Evolutionary conservation across 2,888 invertebrate genomes (phyloP).

Genomic region (Blera fallax): DNA sequence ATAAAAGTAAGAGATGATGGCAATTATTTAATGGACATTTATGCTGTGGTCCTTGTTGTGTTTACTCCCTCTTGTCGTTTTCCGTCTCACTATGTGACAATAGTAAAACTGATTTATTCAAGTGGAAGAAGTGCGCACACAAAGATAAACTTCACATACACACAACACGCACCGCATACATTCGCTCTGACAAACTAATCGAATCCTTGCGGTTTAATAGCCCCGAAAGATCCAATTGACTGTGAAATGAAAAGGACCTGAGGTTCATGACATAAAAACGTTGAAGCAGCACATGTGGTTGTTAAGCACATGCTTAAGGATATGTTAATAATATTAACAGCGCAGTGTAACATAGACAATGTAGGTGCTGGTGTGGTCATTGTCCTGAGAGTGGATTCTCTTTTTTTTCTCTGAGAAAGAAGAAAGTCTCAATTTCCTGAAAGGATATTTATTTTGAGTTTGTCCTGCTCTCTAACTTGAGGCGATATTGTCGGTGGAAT

Average conservation of each 20-base stretch:
- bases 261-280: conserved; percentile 4
- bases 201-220: conserved; percentile 57
- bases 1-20: conserved; percentile 55
- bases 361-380: not conserved
- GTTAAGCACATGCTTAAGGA: conserved; percentile 28
- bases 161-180: not conserved
- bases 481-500: not conserved
- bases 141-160: too few relatives aligned
- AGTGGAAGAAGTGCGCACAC: conserved; percentile 36
- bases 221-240: conserved; percentile 62
- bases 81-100: conserved; percentile 5
- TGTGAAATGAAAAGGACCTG: conserved; percentile 58
- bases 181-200: conserved; percentile 39
- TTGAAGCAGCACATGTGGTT: conserved; percentile 8
- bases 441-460: not conserved
- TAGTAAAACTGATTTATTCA: conserved; percentile 29
- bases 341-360: not conserved
- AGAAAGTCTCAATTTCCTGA: not conserved
- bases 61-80: not conserved
- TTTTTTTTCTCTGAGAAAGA: not conserved
- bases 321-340: conserved; percentile 35
- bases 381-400: not conserved
- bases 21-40: conserved; percentile 62
- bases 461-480: not conserved
- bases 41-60: conserved; percentile 10